phyloP scores from a whole-genome alignment of 2,888 invertebrate genomes.

The Noctua janthe region DNA sequence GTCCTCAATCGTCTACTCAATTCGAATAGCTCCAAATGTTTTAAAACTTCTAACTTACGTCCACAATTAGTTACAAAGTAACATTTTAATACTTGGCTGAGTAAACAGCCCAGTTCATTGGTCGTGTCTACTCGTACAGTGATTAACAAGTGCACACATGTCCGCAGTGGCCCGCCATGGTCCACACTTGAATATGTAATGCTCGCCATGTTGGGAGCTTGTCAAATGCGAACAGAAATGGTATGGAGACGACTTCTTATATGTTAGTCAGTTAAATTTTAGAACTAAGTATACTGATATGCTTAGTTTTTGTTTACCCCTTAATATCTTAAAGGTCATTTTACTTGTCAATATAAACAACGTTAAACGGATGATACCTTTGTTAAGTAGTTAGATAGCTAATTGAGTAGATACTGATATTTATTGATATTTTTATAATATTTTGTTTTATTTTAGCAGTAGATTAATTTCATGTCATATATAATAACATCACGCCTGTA shows the following conservation, averaged over 20 bases:
- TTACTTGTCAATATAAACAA: not conserved
- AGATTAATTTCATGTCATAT: too few relatives aligned
- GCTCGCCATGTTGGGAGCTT: constrained; percentile 67
- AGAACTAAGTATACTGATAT: not conserved
- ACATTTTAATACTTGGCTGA: constrained; percentile 18
- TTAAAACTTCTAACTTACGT: not conserved
- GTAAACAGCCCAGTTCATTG: constrained; percentile 51
- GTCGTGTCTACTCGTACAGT: constrained; percentile 34
- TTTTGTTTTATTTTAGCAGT: too few relatives aligned
- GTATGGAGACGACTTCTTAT: constrained; percentile 49
- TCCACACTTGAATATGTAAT: constrained; percentile 69
- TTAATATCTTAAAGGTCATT: not conserved
- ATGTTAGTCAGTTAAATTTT: not conserved
- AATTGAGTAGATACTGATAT: too few relatives aligned
- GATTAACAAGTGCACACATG: constrained; percentile 60
- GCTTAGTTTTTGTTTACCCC: not conserved
- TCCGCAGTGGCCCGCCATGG: constrained; percentile 44
- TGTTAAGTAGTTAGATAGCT: too few relatives aligned
- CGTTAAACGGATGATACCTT: not conserved
- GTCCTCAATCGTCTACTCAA: too few relatives aligned
- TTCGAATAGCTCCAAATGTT: too few relatives aligned
- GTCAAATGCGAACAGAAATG: constrained; percentile 66
- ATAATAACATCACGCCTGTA: too few relatives aligned
- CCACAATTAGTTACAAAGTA: constrained; percentile 39
- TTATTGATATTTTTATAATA: too few relatives aligned